Percentiles rank a stretch among this genome's conserved stretches.
Conservation (phyloP, 2,113 vertebrate genomes). For the human region DNA sequence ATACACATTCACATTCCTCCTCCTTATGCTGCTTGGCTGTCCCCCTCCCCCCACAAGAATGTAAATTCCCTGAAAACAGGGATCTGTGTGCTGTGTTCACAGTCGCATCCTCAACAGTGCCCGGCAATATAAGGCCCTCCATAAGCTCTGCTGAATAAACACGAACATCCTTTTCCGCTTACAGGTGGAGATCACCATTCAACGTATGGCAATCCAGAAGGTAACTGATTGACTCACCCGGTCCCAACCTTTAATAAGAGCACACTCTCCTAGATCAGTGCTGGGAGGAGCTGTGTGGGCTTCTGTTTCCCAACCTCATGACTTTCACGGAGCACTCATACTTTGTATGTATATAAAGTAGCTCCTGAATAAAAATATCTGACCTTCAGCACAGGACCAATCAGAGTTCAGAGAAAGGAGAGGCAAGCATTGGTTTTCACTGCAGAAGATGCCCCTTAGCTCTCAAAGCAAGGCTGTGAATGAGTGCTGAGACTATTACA, state of each 20-base stretch:
- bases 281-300: neutral
- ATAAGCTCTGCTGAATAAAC: accelerated
- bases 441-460: neutral
- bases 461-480: accelerated
- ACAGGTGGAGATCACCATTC: neutral
- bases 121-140: accelerated
- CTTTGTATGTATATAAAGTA: accelerated
- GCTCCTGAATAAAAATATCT: accelerated
- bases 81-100: no score
- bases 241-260: accelerated
- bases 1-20: accelerated
- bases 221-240: neutral
- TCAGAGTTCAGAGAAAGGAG: no score
- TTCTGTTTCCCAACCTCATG: neutral
- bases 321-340: accelerated
- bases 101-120: accelerated
- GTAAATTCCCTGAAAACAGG: accelerated
- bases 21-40: accelerated
- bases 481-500: accelerated
- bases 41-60: accelerated
- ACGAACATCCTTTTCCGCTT: accelerated
- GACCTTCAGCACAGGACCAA: accelerated
- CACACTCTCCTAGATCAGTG: accelerated
- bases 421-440: accelerated
- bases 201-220: neutral